These are phyloP conservation scores for Dicrurus megarhynchus DNA, from an alignment of 2,113 vertebrate species.

Conservation along the genomic window DNA sequence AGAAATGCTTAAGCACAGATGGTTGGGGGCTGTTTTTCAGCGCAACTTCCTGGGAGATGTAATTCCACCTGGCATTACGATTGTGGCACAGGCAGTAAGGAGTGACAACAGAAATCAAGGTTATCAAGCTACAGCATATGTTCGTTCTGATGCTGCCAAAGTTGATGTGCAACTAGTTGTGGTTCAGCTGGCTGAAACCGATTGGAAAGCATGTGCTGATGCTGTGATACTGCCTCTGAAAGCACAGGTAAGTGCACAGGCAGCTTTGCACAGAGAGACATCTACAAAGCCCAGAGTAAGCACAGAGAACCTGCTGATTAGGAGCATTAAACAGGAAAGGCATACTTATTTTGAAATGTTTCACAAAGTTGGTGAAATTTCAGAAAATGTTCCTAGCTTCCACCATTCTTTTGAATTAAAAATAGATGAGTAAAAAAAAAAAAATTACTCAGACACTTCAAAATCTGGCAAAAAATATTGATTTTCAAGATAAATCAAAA, in stretches of 20 bases:
- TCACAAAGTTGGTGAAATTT: neutral
- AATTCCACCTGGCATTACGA: slow-evolving; percentile 46
- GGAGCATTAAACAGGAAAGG: neutral
- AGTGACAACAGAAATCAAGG: slow-evolving; percentile 64
- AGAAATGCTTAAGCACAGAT: slow-evolving; percentile 24
- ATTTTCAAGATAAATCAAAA: neutral
- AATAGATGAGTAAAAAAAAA: neutral
- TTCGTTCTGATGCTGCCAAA: slow-evolving; percentile 30
- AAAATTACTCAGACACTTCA: neutral
- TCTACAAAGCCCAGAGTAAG: neutral
- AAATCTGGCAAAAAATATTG: neutral
- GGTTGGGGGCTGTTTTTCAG: slow-evolving; percentile 59
- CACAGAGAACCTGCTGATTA: neutral
- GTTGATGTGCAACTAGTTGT: slow-evolving; percentile 56
- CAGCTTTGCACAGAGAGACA: neutral
- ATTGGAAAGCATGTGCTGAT: slow-evolving; percentile 58
- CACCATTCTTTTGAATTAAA: neutral
- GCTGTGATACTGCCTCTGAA: slow-evolving; percentile 49
- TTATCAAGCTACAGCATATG: slow-evolving; percentile 65
- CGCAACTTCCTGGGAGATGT: slow-evolving; percentile 22
- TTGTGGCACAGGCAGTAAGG: slow-evolving; percentile 61
- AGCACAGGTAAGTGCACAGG: slow-evolving; percentile 60
- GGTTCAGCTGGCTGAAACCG: slow-evolving; percentile 59
- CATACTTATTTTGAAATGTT: neutral
- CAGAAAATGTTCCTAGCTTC: neutral